Conservation (phyloP, 1,140 invertebrate genomes). For the Sycophila sp. region DNA sequence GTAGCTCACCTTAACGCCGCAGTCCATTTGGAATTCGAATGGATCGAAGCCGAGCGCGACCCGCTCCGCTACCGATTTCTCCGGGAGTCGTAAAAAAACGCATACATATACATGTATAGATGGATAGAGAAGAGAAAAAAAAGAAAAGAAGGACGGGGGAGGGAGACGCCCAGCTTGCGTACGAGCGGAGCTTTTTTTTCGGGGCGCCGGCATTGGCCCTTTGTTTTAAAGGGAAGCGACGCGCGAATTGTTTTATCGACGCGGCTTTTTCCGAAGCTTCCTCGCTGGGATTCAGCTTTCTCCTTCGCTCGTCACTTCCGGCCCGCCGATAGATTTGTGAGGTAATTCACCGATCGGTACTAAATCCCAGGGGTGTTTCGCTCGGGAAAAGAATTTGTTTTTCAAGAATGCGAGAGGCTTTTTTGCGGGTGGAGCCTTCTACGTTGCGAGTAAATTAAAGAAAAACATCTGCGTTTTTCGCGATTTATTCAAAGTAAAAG, state of each 20-base stretch:
- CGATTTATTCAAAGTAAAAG: no score
- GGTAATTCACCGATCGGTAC: conserved; percentile 6
- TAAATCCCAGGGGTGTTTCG: neutral
- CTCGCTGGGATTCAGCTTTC: no score
- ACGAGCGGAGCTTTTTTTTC: neutral
- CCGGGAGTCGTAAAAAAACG: conserved; percentile 1
- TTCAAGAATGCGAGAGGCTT: neutral
- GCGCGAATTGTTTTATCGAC: conserved; percentile 24
- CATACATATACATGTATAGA: neutral
- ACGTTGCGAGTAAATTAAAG: no score
- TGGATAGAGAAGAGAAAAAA: neutral
- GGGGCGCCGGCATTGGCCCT: neutral
- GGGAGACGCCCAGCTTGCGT: no score
- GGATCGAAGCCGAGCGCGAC: neutral
- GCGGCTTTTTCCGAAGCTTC: conserved; percentile 9
- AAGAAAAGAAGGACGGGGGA: neutral
- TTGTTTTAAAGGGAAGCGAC: conserved; percentile 17
- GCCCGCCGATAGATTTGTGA: conserved; percentile 23
- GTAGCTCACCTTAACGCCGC: conserved; percentile 12
- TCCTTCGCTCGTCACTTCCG: conserved; percentile 8
- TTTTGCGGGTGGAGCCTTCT: no score
- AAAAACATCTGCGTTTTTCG: no score
- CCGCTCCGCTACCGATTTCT: conserved; percentile 2
- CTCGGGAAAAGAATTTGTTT: neutral
- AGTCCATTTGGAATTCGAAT: conserved; percentile 12